Conservation (phyloP, 2,113 vertebrate species). For the Gymnorhina tibicen region DNA sequence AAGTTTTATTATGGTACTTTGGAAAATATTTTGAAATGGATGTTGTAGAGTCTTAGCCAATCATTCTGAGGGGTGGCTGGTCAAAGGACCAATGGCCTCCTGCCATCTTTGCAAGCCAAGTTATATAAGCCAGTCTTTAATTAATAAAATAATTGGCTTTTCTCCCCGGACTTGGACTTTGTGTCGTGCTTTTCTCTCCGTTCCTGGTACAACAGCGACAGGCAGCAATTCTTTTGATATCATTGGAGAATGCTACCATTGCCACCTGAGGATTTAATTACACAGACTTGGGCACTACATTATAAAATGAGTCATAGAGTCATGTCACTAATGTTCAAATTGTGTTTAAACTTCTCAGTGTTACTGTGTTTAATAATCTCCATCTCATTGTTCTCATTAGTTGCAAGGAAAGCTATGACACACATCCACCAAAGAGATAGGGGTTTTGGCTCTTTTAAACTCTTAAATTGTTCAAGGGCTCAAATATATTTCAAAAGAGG, state of each 20-base stretch:
- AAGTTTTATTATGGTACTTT: too few species aligned
- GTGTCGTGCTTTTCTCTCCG: too few species aligned
- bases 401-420: neutral
- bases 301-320: neutral
- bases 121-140: too few species aligned
- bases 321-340: neutral
- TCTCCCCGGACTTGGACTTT: too few species aligned
- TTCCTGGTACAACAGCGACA: too few species aligned
- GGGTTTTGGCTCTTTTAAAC: neutral
- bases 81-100: too few species aligned
- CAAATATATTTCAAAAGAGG: neutral
- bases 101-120: too few species aligned
- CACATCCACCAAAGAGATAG: neutral
- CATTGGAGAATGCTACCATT: accelerated
- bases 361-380: neutral
- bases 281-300: neutral
- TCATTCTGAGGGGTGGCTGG: too few species aligned
- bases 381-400: neutral
- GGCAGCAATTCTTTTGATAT: neutral
- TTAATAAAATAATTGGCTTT: too few species aligned
- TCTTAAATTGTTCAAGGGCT: neutral
- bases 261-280: neutral
- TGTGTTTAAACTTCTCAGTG: neutral
- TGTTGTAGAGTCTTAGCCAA: too few species aligned
- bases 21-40: too few species aligned